Evolutionary conservation across 2,113 vertebrate genomes (phyloP).

Genomic region (Pica pica): DNA sequence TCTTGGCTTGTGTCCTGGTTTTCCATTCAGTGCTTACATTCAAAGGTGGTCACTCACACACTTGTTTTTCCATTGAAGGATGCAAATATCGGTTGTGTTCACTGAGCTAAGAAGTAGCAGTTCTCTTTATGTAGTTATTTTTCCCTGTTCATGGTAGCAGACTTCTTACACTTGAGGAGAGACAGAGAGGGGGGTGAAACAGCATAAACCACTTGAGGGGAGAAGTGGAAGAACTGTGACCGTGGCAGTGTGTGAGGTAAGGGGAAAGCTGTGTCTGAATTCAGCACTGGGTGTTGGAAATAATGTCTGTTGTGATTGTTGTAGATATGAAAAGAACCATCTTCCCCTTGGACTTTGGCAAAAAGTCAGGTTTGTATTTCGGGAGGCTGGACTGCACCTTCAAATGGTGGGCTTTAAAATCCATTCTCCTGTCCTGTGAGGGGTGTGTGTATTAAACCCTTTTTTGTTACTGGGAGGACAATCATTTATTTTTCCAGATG

Average conservation of each 20-base stretch:
- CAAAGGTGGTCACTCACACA: background rate
- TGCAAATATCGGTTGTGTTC: background rate
- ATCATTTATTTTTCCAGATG: background rate
- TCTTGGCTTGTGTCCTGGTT: background rate
- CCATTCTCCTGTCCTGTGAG: background rate
- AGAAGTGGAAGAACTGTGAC: background rate
- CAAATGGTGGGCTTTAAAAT: background rate
- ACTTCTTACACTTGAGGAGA: background rate
- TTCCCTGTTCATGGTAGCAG: background rate
- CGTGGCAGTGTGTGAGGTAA: background rate
- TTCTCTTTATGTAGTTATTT: background rate
- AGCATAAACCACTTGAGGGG: background rate
- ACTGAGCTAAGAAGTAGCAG: background rate
- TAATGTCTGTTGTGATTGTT: background rate
- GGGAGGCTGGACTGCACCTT: background rate
- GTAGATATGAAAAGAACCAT: background rate
- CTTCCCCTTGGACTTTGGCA: background rate
- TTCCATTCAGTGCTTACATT: background rate
- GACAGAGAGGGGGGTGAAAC: background rate
- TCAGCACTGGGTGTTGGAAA: background rate
- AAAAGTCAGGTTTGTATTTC: background rate
- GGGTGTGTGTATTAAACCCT: background rate
- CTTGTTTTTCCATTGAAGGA: background rate
- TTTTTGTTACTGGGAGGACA: background rate
- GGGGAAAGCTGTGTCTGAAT: background rate